Evolutionary conservation across 2,888 invertebrate species (phyloP).

Genomic region (Hydropsyche betteni): DNA sequence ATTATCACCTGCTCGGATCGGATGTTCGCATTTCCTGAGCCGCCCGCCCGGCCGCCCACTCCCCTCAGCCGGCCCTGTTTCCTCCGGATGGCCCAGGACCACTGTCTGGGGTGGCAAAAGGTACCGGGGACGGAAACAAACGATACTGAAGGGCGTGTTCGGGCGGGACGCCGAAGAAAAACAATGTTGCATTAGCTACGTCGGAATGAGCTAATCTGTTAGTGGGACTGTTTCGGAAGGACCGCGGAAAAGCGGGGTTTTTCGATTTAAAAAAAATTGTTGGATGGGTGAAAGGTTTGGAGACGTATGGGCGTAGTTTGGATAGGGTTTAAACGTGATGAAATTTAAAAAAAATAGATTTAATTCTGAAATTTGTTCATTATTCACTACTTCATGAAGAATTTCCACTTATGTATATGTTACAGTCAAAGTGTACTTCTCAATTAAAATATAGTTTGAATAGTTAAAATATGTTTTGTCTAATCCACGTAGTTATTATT

Average conservation of each 20-base stretch:
- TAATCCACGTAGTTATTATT: too few relatives aligned
- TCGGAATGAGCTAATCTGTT: constrained; percentile 50
- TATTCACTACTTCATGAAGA: too few relatives aligned
- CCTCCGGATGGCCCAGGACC: constrained; percentile 49
- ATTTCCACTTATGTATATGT: too few relatives aligned
- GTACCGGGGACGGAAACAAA: neutral
- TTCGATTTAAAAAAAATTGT: neutral
- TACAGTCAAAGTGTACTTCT: too few relatives aligned
- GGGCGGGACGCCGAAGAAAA: constrained; percentile 46
- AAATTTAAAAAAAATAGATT: too few relatives aligned
- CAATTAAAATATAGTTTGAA: too few relatives aligned
- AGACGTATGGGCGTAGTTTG: too few relatives aligned
- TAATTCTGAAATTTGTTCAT: too few relatives aligned
- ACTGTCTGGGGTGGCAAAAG: too few relatives aligned
- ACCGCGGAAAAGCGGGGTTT: constrained; percentile 16
- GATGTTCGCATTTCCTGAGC: constrained; percentile 53
- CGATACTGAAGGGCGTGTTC: neutral
- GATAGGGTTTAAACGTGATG: too few relatives aligned
- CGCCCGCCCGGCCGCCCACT: constrained; percentile 36
- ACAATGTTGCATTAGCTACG: constrained; percentile 51
- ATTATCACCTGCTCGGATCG: constrained; percentile 52
- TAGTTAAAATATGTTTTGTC: too few relatives aligned
- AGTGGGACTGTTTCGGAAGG: constrained; percentile 15
- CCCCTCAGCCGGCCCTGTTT: constrained; percentile 54
- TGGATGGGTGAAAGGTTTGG: too few relatives aligned